Percentiles rank a stretch among this genome's conserved stretches.
phyloP scores from a whole-genome alignment of 2,797 vertebrate species.

The Podargus strigoides region DNA sequence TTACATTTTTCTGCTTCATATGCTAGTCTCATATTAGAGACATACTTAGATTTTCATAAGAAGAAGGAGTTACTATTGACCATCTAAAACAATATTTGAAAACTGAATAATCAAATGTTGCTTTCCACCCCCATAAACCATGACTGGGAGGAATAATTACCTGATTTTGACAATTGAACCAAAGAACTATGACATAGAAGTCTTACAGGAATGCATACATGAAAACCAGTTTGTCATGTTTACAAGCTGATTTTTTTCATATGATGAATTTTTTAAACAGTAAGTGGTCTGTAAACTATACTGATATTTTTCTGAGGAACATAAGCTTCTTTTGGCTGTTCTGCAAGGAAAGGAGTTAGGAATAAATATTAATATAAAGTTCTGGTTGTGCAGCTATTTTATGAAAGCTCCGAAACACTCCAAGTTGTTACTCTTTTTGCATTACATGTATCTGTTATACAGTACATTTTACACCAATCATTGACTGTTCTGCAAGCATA shows the following conservation, averaged over 20 bases:
- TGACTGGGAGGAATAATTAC: slow-evolving; percentile 49
- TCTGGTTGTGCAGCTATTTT: background rate
- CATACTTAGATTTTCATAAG: background rate
- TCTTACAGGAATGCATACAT: slow-evolving; percentile 36
- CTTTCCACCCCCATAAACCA: slow-evolving; percentile 4
- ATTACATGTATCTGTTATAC: background rate
- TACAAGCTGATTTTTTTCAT: slow-evolving; percentile 56
- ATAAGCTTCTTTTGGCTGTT: background rate
- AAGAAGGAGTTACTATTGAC: background rate
- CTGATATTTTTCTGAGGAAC: background rate
- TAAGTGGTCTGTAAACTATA: slow-evolving; percentile 3
- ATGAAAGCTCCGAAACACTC: background rate
- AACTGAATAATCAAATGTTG: background rate
- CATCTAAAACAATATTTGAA: slow-evolving; percentile 8
- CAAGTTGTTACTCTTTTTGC: background rate
- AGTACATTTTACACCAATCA: background rate
- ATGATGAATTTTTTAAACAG: slow-evolving; percentile 39
- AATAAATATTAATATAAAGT: background rate
- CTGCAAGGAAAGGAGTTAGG: background rate
- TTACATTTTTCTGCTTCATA: background rate
- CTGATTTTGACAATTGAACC: slow-evolving; percentile 65
- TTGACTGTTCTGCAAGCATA: background rate
- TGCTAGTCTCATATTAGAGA: background rate
- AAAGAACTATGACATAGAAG: slow-evolving; percentile 37
- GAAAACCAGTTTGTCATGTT: slow-evolving; percentile 63